Conservation (phyloP, 2,888 invertebrate genomes). For the Drosophila parthenogenetica region DNA sequence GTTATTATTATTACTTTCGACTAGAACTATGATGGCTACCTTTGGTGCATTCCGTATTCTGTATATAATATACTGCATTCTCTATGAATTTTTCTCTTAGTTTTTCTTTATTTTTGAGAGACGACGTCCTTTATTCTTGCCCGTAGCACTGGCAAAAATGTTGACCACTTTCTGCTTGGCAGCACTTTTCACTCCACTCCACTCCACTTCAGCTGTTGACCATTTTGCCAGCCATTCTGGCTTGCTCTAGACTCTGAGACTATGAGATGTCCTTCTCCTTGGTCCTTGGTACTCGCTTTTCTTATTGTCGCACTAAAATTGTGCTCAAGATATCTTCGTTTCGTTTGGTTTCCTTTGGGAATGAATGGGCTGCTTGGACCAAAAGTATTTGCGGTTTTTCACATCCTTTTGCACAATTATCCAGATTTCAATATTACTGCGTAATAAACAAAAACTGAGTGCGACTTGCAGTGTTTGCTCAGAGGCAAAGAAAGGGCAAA, state of each 20-base stretch:
- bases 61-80: conserved; percentile 17
- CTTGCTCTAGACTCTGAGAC: conserved; percentile 14
- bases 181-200: conserved; percentile 56
- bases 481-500: background rate
- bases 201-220: conserved; percentile 42
- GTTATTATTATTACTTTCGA: conserved; percentile 67
- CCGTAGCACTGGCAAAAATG: conserved; percentile 76
- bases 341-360: conserved; percentile 33
- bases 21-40: conserved; percentile 71
- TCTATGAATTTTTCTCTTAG: background rate
- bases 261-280: conserved; percentile 1
- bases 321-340: conserved; percentile 70
- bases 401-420: conserved; percentile 77
- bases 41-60: conserved; percentile 53
- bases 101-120: conserved; percentile 16
- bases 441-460: conserved; percentile 70
- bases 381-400: conserved; percentile 77
- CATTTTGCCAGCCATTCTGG: conserved; percentile 25
- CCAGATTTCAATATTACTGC: conserved; percentile 75
- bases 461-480: conserved; percentile 35
- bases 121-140: conserved; percentile 72
- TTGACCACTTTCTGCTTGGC: conserved; percentile 76
- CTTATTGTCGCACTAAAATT: conserved; percentile 66
- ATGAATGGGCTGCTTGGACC: conserved; percentile 41
- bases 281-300: conserved; percentile 11